These are phyloP conservation scores for Daktulosphaira vitifoliae DNA, from an alignment of 1,140 invertebrate genomes.

Conservation along the genomic window DNA sequence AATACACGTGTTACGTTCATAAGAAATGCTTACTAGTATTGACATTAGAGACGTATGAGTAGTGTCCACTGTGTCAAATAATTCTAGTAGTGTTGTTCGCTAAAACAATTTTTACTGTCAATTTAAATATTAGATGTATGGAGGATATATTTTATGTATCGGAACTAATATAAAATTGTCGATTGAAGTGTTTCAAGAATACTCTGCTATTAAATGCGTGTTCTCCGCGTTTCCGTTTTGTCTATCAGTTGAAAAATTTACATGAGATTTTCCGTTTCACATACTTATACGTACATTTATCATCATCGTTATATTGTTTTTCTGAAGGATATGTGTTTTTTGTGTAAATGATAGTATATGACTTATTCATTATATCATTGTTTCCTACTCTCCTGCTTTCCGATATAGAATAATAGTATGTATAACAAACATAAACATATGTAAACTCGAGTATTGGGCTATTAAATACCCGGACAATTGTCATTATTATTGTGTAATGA, in stretches of 20 bases:
- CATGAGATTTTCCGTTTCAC: slow-evolving; percentile 1
- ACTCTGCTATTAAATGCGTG: slow-evolving; percentile 20
- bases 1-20: too few relatives aligned
- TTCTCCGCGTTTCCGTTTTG: slow-evolving; percentile 23
- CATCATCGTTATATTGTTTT: slow-evolving; percentile 28
- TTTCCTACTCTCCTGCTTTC: neutral
- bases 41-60: too few relatives aligned
- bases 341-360: slow-evolving; percentile 23
- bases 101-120: too few relatives aligned
- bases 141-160: too few relatives aligned
- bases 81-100: too few relatives aligned
- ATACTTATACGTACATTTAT: too few relatives aligned
- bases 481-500: slow-evolving; percentile 9
- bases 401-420: slow-evolving; percentile 11
- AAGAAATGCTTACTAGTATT: too few relatives aligned
- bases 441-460: slow-evolving; percentile 15
- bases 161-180: neutral
- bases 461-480: slow-evolving; percentile 31
- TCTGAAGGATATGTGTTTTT: too few relatives aligned
- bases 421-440: too few relatives aligned
- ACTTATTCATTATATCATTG: slow-evolving; percentile 31
- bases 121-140: too few relatives aligned
- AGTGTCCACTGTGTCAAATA: too few relatives aligned
- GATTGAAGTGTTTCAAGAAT: slow-evolving; percentile 29
- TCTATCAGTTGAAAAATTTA: slow-evolving; percentile 13